Percentiles rank a stretch among this genome's conserved stretches.
phyloP scores from a whole-genome alignment of 37 sponge, comb jelly and placozoan genomes.

The Hexactinellida sp. region DNA sequence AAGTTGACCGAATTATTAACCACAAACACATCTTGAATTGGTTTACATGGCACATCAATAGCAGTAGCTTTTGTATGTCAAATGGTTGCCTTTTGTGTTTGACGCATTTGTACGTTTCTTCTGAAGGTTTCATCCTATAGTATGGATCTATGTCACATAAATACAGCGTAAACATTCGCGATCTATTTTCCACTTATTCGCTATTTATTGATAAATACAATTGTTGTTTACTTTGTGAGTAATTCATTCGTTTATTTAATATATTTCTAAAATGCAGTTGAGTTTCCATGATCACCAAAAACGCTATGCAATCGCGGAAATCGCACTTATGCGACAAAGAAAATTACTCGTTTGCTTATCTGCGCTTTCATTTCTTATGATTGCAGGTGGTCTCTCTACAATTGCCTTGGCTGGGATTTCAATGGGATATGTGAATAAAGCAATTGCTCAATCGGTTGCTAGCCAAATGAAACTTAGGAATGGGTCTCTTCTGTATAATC shows the following conservation, averaged over 20 bases:
- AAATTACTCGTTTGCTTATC: not conserved
- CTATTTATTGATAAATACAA: not conserved
- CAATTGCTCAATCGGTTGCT: not conserved
- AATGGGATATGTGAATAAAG: conserved; percentile 1
- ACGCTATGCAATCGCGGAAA: not conserved
- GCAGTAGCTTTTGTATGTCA: too few species aligned
- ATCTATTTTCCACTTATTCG: not conserved
- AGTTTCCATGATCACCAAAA: conserved; percentile 11
- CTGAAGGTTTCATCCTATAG: not conserved
- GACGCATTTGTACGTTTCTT: too few species aligned
- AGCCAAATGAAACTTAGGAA: conserved; percentile 1
- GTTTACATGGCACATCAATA: too few species aligned
- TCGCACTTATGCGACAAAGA: not conserved
- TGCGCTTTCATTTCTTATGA: not conserved
- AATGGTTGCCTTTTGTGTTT: too few species aligned
- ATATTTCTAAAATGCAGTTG: not conserved
- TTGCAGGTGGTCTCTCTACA: not conserved
- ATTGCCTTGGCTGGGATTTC: not conserved
- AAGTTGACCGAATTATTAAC: too few species aligned
- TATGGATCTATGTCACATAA: not conserved
- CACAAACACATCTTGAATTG: too few species aligned
- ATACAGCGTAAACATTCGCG: not conserved
- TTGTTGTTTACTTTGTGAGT: too few species aligned
- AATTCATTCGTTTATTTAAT: too few species aligned
- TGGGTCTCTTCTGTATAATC: not conserved